Conservation (phyloP, 2,113 vertebrate genomes). For the Stigmatopora argus region DNA sequence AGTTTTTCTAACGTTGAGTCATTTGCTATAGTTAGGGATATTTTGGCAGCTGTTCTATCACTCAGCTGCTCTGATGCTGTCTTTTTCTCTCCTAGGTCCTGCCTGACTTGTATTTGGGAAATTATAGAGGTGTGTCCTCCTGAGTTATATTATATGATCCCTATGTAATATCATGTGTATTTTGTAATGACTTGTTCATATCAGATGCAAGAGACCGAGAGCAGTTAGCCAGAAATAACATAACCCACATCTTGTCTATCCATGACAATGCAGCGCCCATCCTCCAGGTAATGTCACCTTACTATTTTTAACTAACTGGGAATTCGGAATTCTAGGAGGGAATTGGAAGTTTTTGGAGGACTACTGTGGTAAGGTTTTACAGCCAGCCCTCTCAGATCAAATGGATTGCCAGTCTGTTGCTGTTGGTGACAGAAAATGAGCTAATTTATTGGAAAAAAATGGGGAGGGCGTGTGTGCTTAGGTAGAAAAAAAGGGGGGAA, state of each 20-base stretch:
- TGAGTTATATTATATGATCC: background rate
- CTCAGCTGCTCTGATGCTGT: constrained; percentile 10
- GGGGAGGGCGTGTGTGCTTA: too few species aligned
- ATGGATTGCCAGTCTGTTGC: too few species aligned
- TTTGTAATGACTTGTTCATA: constrained; percentile 1
- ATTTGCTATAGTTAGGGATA: constrained; percentile 1
- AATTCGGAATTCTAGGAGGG: background rate
- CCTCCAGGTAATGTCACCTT: constrained; percentile 75
- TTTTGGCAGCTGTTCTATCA: background rate
- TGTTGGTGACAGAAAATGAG: too few species aligned
- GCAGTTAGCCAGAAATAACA: constrained; percentile 84
- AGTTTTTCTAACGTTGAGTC: background rate
- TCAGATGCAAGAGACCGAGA: constrained; percentile 86
- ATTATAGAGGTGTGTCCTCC: constrained; percentile 83
- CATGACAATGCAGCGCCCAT: constrained; percentile 86
- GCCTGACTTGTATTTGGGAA: constrained; percentile 89
- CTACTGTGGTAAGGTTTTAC: too few species aligned
- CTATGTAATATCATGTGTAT: background rate
- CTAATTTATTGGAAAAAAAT: too few species aligned
- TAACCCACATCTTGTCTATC: constrained; percentile 89
- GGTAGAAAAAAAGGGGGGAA: too few species aligned
- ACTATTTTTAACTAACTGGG: background rate
- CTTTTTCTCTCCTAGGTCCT: constrained; percentile 74
- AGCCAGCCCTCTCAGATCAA: too few species aligned
- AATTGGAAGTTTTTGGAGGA: too few species aligned